phyloP scores from a whole-genome alignment of 2,113 vertebrate genomes.

The Paratilapia polleni region DNA sequence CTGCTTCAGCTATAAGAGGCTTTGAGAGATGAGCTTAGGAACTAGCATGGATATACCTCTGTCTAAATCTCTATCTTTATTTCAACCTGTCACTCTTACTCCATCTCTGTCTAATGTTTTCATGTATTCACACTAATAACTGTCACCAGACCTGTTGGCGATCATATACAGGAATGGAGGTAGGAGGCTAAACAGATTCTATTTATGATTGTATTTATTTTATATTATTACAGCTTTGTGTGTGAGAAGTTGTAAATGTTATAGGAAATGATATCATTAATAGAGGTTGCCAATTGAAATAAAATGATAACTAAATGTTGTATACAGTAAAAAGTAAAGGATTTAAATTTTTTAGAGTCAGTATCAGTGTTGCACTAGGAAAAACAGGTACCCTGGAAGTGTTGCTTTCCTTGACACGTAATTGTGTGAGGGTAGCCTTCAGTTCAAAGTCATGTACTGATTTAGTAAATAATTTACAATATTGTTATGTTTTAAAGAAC shows the following conservation, averaged over 20 bases:
- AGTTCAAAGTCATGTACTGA: too few relatives aligned
- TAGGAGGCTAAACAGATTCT: constrained; percentile 19
- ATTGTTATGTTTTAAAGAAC: too few relatives aligned
- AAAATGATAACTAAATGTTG: too few relatives aligned
- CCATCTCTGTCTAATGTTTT: not conserved
- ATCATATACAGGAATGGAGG: constrained; percentile 12
- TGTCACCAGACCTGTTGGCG: not conserved
- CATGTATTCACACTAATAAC: not conserved
- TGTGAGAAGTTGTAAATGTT: not conserved
- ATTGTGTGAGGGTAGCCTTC: too few relatives aligned
- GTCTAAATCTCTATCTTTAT: constrained; percentile 5
- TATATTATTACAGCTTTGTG: not conserved
- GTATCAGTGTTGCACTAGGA: too few relatives aligned
- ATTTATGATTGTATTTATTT: not conserved
- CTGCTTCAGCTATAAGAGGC: constrained; percentile 64
- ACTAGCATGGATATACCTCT: not conserved
- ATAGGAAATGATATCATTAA: not conserved
- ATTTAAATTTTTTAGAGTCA: too few relatives aligned
- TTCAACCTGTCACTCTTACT: not conserved
- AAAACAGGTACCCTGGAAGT: too few relatives aligned
- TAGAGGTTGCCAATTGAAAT: not conserved
- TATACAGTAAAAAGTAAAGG: too few relatives aligned
- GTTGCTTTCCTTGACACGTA: too few relatives aligned
- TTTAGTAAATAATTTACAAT: too few relatives aligned
- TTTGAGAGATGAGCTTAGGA: constrained; percentile 39